phyloP scores from a whole-genome alignment of 2,113 vertebrate genomes.

The Pyrgilauda ruficollis region DNA sequence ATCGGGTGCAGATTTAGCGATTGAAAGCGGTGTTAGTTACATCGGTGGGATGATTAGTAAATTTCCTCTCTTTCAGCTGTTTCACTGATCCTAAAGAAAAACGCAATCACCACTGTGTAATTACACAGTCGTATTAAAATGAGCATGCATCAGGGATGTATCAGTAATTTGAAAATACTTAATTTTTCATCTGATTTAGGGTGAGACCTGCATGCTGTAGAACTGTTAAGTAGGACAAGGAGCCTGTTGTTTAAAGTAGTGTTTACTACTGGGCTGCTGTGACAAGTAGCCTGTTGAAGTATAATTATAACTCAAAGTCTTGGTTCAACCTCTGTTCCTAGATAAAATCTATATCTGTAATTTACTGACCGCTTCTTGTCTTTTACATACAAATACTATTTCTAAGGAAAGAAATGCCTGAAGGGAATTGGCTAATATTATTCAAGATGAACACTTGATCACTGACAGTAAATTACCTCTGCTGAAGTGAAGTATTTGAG shows the following conservation, averaged over 20 bases:
- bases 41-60: neutral
- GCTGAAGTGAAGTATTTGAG: conserved; percentile 38
- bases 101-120: neutral
- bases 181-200: neutral
- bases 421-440: conserved; percentile 46
- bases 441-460: conserved; percentile 40
- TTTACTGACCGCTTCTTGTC: conserved; percentile 45
- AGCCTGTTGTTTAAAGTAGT: neutral
- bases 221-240: neutral
- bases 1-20: neutral
- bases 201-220: neutral
- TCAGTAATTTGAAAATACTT: neutral
- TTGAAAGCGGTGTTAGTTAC: neutral
- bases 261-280: conserved; percentile 9
- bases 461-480: conserved; percentile 17
- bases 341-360: conserved; percentile 51
- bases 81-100: neutral
- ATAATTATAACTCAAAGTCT: conserved; percentile 39
- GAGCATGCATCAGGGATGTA: neutral
- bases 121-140: neutral
- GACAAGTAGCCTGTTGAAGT: conserved; percentile 60
- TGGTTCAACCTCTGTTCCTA: conserved; percentile 2
- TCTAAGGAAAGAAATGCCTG: conserved; percentile 53
- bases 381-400: conserved; percentile 48
- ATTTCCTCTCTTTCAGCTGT: neutral